A percentile compares a stretch with the other conserved stretches of the same genome.
These are phyloP conservation scores for Zele albiditarsus DNA, from an alignment of 2,888 invertebrate genomes.

Conservation along the genomic window DNA sequence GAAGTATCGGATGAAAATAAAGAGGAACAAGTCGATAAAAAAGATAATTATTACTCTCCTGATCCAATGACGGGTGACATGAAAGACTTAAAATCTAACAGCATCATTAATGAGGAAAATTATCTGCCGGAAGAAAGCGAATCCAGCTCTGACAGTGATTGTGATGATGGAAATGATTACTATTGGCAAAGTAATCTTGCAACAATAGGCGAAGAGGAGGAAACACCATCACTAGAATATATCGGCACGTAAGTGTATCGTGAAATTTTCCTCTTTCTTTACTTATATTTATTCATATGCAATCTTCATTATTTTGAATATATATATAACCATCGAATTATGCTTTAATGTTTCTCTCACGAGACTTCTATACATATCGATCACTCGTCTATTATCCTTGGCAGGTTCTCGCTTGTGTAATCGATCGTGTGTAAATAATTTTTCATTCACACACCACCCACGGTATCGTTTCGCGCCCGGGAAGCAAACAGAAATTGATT, in stretches of 20 bases:
- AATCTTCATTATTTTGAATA: background rate
- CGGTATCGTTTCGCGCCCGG: constrained; percentile 21
- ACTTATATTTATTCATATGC: background rate
- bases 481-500: constrained; percentile 34
- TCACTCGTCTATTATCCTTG: constrained; percentile 33
- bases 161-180: constrained; percentile 59
- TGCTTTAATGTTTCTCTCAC: constrained; percentile 6
- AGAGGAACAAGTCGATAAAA: constrained; percentile 42
- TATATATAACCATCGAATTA: background rate
- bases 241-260: constrained; percentile 59
- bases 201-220: constrained; percentile 83
- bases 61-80: constrained; percentile 54
- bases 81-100: constrained; percentile 37
- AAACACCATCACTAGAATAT: constrained; percentile 70
- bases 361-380: constrained; percentile 18
- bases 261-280: background rate
- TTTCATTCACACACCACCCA: constrained; percentile 37
- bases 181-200: constrained; percentile 74
- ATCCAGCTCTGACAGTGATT: constrained; percentile 71
- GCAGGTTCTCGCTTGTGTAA: constrained; percentile 39
- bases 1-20: constrained; percentile 7
- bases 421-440: constrained; percentile 29
- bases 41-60: constrained; percentile 55
- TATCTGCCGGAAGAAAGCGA: constrained; percentile 73
- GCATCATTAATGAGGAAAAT: constrained; percentile 18